These are phyloP conservation scores for Gobiocypris rarus DNA, from an alignment of 2,113 vertebrate species.

Conservation along the genomic window DNA sequence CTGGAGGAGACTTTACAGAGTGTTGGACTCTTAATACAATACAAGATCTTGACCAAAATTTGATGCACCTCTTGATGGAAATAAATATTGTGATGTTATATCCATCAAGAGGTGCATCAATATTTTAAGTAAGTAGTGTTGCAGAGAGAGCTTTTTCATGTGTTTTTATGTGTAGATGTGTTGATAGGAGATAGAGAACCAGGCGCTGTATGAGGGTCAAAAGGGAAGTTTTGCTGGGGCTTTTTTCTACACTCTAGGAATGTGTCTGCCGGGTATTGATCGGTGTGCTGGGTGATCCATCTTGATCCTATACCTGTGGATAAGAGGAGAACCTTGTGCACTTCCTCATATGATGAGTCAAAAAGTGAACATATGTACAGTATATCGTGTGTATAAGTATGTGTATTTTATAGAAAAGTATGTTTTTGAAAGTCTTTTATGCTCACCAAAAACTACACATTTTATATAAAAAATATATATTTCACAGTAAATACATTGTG, in stretches of 20 bases:
- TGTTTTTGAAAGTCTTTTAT: no score
- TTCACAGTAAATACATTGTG: neutral
- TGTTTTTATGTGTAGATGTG: conserved; percentile 49
- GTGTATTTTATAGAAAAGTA: neutral
- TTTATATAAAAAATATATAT: no score
- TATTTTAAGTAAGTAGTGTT: neutral
- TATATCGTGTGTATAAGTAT: neutral
- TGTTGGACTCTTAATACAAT: no score
- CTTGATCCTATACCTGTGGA: conserved; percentile 60
- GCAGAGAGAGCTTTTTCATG: neutral
- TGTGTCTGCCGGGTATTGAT: conserved; percentile 71
- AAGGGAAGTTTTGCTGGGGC: conserved; percentile 26
- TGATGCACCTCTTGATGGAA: no score
- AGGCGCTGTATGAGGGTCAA: neutral
- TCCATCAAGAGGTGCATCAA: neutral
- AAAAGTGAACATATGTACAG: neutral
- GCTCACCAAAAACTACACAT: no score
- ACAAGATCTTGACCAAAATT: no score
- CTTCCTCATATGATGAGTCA: conserved; percentile 28
- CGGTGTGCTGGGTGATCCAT: conserved; percentile 62
- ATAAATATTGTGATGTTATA: no score
- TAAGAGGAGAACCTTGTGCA: conserved; percentile 5
- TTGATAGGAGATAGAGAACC: conserved; percentile 20
- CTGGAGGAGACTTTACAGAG: no score
- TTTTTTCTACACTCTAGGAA: conserved; percentile 56